Evolutionary conservation across 2,888 invertebrate genomes (phyloP), one percentile per base, ranked within the genome.

Genomic region (Itoplectis maculator): DNA sequence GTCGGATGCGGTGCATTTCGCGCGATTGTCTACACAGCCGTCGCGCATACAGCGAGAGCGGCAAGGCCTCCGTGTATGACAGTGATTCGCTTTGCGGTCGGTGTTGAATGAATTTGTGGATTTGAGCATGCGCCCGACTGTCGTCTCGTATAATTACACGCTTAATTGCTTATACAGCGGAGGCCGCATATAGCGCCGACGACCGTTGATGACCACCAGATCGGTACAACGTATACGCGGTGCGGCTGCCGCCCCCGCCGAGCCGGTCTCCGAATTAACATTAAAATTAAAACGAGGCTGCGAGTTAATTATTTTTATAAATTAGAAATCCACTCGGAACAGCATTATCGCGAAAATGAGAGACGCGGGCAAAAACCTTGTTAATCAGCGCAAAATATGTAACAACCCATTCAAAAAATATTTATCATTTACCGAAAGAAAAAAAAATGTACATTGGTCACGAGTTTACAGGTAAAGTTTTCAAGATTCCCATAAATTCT

Each of bases 61-160:
- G n/a, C n/a, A n/a, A n/a, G 29, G 29, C 29, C 29, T 5, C 29
- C 29, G 11, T 15, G 76, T 13, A 85, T 85, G 90, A 89, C 89
- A 89, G 87, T 89, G 90, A 90, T 90, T 90, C 88, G 90, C 89
- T 90, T 90, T 88, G 90, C 86, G 90, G 90, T 88, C 72, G 75
- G 68, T 85, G 87, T 82, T 84, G 87, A 90, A 91, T 90, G 90
- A 89, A 89, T 90, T 88, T 88, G 84, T 84, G 81, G 84, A 82
- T 82, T 83, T 75, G 84, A 81, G 83, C 81, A 69, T 78, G 78
- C 84, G 83, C 83, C 76, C 81, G 72, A 73, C 82, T 88, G 89
- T 88, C 89, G 90, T 90, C 88, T 88, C 88, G 87, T 88, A 89
- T 90, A 90, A 91, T 90, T 90, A 89, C 88, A 86, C 86, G 88